Evolutionary conservation across 2,113 vertebrate genomes (phyloP), one percentile per base, ranked within the genome.

Genomic region (Phycodurus eques): DNA sequence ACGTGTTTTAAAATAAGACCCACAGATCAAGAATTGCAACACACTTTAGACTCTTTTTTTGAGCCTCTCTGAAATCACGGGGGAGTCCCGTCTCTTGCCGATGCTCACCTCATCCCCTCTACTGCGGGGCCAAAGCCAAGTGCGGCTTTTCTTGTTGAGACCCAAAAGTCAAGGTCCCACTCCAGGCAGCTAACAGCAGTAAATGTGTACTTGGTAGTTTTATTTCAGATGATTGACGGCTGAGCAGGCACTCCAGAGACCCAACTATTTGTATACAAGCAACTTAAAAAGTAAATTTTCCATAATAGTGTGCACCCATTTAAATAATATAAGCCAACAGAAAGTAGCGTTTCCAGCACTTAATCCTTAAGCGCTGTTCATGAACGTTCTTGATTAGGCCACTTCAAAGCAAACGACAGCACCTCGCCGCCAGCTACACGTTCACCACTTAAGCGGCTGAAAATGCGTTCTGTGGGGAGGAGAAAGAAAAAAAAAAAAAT

Each of bases 311-410:
- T 47, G 51, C 62, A 47, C 8, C 20, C 53, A n/a, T 56, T 82
- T 67, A 69, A 71, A 84, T 81, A 79, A 88, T 76, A 15, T 72
- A 85, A 67, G 77, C 78, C 76, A 49, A 73, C 19, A 64, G n/a
- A 71, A 80, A 61, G 62, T 61, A 71, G 67, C 5, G 78, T 59
- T 86, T 73, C 66, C 77, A 31, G 60, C 11, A 76, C 72, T 67
- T 87, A 85, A 88, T 91, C 81, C 81, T 74, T 70, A 78, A 85
- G 74, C 67, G 71, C 73, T 64, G 80, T 68, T 79, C 70, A 84
- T 80, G 76, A 83, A 86, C 72, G 81, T 79, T 85, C 80, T 81
- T 88, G 86, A 91, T 90, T 88, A 84, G 79, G 71, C 76, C 71
- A 70, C 82, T 86, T 85, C 70, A 85, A 79, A 83, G 80, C 69